Base-by-base conservation (phyloP, 2,888 invertebrate species). In the Seira musarum region DNA sequence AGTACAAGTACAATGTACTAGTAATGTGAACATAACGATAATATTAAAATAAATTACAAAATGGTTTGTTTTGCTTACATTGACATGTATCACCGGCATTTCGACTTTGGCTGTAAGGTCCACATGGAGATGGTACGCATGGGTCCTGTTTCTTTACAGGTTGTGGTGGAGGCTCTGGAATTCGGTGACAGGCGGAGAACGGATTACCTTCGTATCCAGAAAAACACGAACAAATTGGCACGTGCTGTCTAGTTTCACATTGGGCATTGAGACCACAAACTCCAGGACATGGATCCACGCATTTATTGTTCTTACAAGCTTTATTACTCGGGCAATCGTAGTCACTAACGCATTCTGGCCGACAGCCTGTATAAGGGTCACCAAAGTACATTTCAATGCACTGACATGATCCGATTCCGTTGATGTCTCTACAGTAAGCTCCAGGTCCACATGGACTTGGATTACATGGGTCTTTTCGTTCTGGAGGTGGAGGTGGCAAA, bases 181-280 rank as follows among this genome's bases (percentile, higher is more conserved):
- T 90, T 76, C 90, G 89, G 30, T 92, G 91, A 88, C 96, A 96
- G 35, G 94, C 94, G 70, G 94, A 92, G 88, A 95, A 95, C 3
- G 96, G 95, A 88, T 96, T 95, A 22, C 96, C 96, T 89, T 93
- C 93, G 88, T 91, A 94, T 30, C 94, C 95, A 60, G 91, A 89
- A 63, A 93, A 89, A 87, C 96, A 96, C 84, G 93, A 94, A 87
- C 96, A 96, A 40, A 81, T 81, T 0, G 95, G 95, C 30, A 94
- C 93, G 88, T 95, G 95, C 83, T 93, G 94, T 19, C 95, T 92
- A 1, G 95, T 93, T 82, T 93, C 91, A 88, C 95, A 95, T 88
- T 92, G 65, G 2, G 75, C 75, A 17, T 64, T 60, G 10, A 69
- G 25, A n/a, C 79, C 88, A 88, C 19, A 84, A 70, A 80, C 67